Conservation (phyloP, 2,888 invertebrate genomes). For the Baccha elongata region DNA sequence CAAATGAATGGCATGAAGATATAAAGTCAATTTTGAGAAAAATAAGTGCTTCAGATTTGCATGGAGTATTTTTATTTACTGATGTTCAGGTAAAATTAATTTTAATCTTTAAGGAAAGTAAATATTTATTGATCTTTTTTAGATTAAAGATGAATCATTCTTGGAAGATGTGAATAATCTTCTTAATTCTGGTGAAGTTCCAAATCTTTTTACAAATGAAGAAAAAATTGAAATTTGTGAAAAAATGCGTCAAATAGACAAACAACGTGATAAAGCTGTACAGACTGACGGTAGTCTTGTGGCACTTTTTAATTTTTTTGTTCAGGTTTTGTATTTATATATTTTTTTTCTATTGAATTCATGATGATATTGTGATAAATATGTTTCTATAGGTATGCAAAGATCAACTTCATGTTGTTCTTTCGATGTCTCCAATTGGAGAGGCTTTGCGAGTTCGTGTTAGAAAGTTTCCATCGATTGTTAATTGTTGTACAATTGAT, state of each 20-base stretch:
- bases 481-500: conserved; percentile 97
- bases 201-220: conserved; percentile 92
- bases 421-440: conserved; percentile 96
- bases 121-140: conserved; percentile 65
- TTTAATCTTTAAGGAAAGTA: too few species aligned
- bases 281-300: conserved; percentile 97
- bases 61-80: conserved; percentile 94
- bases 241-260: conserved; percentile 95
- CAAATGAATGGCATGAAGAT: conserved; percentile 95
- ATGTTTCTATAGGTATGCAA: conserved; percentile 86
- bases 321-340: conserved; percentile 80
- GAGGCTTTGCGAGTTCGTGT: conserved; percentile 91
- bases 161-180: conserved; percentile 96
- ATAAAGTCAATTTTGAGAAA: conserved; percentile 91
- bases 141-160: conserved; percentile 96
- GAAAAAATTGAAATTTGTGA: conserved; percentile 96
- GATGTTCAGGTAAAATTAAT: conserved; percentile 91
- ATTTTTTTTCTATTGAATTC: neutral
- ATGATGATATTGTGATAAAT: neutral
- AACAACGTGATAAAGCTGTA: conserved; percentile 91
- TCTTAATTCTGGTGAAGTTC: conserved; percentile 96
- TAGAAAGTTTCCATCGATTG: conserved; percentile 95
- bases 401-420: conserved; percentile 94
- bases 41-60: conserved; percentile 91
- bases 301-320: conserved; percentile 95